Conservation (phyloP, 2,113 vertebrate genomes). For the Coturnix japonica region DNA sequence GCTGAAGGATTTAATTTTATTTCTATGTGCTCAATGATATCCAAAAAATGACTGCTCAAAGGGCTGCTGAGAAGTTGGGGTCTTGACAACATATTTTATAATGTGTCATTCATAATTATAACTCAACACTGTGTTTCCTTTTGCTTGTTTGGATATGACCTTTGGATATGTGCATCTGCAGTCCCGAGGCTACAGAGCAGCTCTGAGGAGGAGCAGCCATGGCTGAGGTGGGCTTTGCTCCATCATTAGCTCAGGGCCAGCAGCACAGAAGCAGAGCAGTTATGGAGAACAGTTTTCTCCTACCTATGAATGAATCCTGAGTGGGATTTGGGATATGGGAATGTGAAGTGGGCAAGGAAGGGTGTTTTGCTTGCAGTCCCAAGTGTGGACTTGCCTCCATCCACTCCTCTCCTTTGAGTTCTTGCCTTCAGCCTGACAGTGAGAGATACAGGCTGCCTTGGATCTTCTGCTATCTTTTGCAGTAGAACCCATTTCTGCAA, state of each 20-base stretch:
- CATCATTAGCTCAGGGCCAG: rapidly evolving
- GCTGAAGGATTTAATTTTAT: conserved; percentile 36
- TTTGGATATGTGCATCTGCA: background rate
- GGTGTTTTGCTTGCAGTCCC: too few species aligned
- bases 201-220: background rate
- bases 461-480: too few species aligned
- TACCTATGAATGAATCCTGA: background rate
- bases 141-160: background rate
- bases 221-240: background rate
- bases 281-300: background rate
- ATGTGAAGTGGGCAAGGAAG: too few species aligned
- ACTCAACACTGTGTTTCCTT: background rate
- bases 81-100: conserved; percentile 28
- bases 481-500: too few species aligned
- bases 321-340: too few species aligned
- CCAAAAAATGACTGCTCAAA: conserved; percentile 12
- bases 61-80: background rate
- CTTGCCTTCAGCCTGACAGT: too few species aligned
- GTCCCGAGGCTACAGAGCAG: background rate
- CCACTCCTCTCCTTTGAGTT: too few species aligned
- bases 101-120: background rate
- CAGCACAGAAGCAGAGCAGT: background rate
- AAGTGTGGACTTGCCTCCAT: too few species aligned
- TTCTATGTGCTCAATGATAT: conserved; percentile 20
- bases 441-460: too few species aligned